Percentiles rank a stretch among this genome's conserved stretches.
Conservation (phyloP, 2,888 invertebrate species). For the Lucinisca nassula region DNA sequence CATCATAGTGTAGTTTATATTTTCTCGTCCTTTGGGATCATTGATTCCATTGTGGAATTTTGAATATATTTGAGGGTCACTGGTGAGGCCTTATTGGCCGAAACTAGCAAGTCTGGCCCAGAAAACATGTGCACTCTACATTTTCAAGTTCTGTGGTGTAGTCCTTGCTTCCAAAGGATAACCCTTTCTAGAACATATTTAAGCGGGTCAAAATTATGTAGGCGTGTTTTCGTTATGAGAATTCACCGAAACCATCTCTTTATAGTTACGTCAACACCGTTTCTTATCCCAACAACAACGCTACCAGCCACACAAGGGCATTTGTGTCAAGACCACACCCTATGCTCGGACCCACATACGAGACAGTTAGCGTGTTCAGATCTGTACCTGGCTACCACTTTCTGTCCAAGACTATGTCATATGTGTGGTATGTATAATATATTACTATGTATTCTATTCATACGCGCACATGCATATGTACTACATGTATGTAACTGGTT, state of each 20-base stretch:
- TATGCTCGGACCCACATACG: slow-evolving; percentile 45
- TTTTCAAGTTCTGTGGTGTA: too few species aligned
- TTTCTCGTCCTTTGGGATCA: too few species aligned
- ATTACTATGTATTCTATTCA: too few species aligned
- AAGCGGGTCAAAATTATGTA: background rate
- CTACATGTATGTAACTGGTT: too few species aligned
- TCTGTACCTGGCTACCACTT: slow-evolving; percentile 37
- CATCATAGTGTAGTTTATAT: too few species aligned
- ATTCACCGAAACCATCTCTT: background rate
- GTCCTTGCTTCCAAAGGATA: too few species aligned
- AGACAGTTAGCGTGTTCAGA: slow-evolving; percentile 36
- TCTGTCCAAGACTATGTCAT: slow-evolving; percentile 54
- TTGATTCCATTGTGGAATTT: too few species aligned
- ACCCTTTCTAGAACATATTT: background rate
- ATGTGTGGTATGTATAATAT: slow-evolving; percentile 55
- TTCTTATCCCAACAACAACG: background rate
- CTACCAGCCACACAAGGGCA: background rate
- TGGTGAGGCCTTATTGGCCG: too few species aligned
- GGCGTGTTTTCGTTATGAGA: background rate
- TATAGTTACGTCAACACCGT: background rate
- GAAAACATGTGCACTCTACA: too few species aligned
- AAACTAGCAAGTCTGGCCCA: too few species aligned
- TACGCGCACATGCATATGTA: too few species aligned
- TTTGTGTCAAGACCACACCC: slow-evolving; percentile 22
- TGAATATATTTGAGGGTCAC: too few species aligned